phyloP scores from a whole-genome alignment of 1,140 invertebrate species.

The Drosophila lini region DNA sequence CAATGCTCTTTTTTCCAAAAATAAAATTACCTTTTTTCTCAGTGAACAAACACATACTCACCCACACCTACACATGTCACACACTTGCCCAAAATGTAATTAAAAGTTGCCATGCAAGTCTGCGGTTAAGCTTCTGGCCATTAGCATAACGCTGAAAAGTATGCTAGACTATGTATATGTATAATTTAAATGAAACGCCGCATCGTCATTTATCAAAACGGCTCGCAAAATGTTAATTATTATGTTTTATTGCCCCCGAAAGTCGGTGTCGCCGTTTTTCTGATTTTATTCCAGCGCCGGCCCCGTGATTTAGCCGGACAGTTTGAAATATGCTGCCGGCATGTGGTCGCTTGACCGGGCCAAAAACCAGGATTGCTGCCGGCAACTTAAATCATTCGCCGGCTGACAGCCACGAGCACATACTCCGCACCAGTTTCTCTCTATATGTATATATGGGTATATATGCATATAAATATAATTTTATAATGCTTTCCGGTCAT shows the following conservation, averaged over 20 bases:
- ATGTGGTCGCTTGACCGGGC: slow-evolving; percentile 48
- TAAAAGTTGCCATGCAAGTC: slow-evolving; percentile 79
- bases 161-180: slow-evolving; percentile 50
- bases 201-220: slow-evolving; percentile 74
- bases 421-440: slow-evolving; percentile 1
- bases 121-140: slow-evolving; percentile 65
- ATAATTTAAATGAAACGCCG: slow-evolving; percentile 62
- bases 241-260: slow-evolving; percentile 69
- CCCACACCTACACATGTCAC: slow-evolving; percentile 55
- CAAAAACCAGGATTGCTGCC: slow-evolving; percentile 32
- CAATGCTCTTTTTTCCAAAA: no score
- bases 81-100: slow-evolving; percentile 69
- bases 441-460: neutral
- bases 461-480: slow-evolving; percentile 41
- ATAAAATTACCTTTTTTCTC: neutral
- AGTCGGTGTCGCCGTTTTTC: slow-evolving; percentile 6
- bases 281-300: slow-evolving; percentile 23
- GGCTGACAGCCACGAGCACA: slow-evolving; percentile 27
- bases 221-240: slow-evolving; percentile 77
- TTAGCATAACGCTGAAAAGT: slow-evolving; percentile 73
- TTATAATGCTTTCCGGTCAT: slow-evolving; percentile 59
- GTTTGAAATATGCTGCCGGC: slow-evolving; percentile 67
- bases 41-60: neutral
- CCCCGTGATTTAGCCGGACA: slow-evolving; percentile 61
- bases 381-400: slow-evolving; percentile 57